These are phyloP conservation scores for Zosterops hypoxanthus DNA, from an alignment of 2,113 vertebrate species.

Conservation along the genomic window DNA sequence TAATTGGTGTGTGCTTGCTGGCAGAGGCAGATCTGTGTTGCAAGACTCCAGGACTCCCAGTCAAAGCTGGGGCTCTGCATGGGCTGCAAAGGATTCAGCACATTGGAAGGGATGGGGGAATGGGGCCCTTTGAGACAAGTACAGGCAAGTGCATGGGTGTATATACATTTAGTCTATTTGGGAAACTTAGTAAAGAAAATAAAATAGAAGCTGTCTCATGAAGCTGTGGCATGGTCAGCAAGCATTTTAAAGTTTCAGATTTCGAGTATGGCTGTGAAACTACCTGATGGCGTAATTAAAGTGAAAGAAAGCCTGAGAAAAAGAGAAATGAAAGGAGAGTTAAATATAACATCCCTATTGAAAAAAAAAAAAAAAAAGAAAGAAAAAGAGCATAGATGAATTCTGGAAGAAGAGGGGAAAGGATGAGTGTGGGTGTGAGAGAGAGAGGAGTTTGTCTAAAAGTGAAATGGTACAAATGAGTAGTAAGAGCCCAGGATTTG, in stretches of 20 bases:
- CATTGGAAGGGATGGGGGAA: rapidly evolving
- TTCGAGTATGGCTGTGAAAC: constrained; percentile 7
- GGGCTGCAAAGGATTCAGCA: not conserved
- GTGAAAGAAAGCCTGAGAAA: constrained; percentile 33
- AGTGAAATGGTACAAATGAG: constrained; percentile 20
- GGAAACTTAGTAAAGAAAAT: not conserved
- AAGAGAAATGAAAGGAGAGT: constrained; percentile 46
- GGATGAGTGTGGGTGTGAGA: constrained; percentile 16
- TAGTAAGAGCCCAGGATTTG: constrained; percentile 1
- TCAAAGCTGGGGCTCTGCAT: not conserved
- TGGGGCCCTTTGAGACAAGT: not conserved
- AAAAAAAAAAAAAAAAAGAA: not conserved
- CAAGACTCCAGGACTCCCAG: not conserved
- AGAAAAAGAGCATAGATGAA: not conserved
- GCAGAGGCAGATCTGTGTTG: not conserved
- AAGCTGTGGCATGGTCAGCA: not conserved
- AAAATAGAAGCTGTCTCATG: not conserved
- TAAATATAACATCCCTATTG: not conserved
- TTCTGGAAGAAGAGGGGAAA: constrained; percentile 20
- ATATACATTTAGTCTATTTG: not conserved
- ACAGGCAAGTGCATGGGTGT: not conserved
- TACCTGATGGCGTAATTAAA: not conserved
- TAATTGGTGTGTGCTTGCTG: not conserved
- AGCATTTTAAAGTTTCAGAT: constrained; percentile 19
- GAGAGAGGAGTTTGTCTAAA: constrained; percentile 11